Conservation (phyloP, 2,797 vertebrate species). For the Amazonetta brasiliensis region DNA sequence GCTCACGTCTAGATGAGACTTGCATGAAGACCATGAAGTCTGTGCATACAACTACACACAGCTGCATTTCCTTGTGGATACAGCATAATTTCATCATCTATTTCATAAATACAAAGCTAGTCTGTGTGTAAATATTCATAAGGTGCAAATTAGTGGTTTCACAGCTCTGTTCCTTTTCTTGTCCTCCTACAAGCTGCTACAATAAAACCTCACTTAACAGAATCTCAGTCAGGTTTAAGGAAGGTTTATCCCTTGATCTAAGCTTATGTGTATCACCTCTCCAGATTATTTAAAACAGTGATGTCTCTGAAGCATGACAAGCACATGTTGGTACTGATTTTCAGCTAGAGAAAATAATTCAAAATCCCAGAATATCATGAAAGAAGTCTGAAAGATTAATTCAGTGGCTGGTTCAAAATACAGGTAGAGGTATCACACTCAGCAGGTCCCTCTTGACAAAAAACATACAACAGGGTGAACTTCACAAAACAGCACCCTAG, state of each 20-base stretch:
- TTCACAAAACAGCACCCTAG: not conserved
- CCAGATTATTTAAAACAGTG: not conserved
- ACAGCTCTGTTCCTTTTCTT: slow-evolving; percentile 6
- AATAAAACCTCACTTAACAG: slow-evolving; percentile 10
- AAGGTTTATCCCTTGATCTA: not conserved
- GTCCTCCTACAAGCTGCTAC: slow-evolving; percentile 8
- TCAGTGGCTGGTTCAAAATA: not conserved
- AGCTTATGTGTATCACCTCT: not conserved
- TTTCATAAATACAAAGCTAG: not conserved
- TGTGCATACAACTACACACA: not conserved
- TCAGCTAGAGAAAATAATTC: not conserved
- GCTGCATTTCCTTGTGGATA: not conserved
- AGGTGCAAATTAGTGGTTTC: slow-evolving; percentile 59
- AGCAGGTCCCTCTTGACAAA: not conserved
- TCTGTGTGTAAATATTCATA: slow-evolving; percentile 8
- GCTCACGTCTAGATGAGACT: not conserved
- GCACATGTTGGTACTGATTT: not conserved
- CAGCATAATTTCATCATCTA: not conserved
- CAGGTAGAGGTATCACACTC: not conserved
- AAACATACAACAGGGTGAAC: rapidly evolving
- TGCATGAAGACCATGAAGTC: rapidly evolving
- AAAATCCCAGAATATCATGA: not conserved
- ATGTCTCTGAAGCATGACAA: not conserved
- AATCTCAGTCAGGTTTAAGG: not conserved
- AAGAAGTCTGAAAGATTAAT: not conserved